Evolutionary conservation across 2,113 vertebrate genomes (phyloP), one percentile per base, ranked within the genome.

Genomic region (Saccopteryx leptura): DNA sequence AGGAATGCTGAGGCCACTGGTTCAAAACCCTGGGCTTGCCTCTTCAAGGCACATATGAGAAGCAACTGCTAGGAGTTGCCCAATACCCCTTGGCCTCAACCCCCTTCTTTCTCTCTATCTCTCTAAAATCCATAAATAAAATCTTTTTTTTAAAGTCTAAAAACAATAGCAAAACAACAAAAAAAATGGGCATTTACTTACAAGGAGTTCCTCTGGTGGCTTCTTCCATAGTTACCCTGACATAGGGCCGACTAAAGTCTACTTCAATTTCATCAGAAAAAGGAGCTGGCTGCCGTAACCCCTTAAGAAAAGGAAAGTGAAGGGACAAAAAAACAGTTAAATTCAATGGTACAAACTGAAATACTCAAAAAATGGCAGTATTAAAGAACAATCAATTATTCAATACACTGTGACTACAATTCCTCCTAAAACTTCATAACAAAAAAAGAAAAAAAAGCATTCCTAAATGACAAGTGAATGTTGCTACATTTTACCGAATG

Each of bases 191-290:
- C 12, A 33, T 97, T 79, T 95, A 99, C 99, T 98, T 98, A 99
- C 99, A 95, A 46, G 99, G 99, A 19, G 99, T 99, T 91, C 99
- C 99, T 97, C 93, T 98, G 96, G 98, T 98, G 0, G 99, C 99
- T 96, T 99, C 99, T 80, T 99, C 99, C 98, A 99, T 99, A 0
- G 98, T 99, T 75, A 99, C 99, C 97, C 99, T 98, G 95, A 97
- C 76, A 75, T 99, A 99, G 0, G 99, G 99, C 88, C 98, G 99
- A 98, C 96, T 98, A 96, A 97, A 98, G 95, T 98, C 98, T 0
- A 97, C 98, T 96, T 99, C 98, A 89, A 99, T 98, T 98, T 99
- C 99, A 97, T 99, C 99, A 74, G 99, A 99, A 93, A 99, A 99
- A 0, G 99, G 99, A 69, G 99, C 99, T 0, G 99, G 99, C 63